A percentile compares a stretch with the other conserved stretches of the same genome.
Evolutionary conservation across 2,113 vertebrate species (phyloP).

Genomic region (Microtus oregoni): DNA sequence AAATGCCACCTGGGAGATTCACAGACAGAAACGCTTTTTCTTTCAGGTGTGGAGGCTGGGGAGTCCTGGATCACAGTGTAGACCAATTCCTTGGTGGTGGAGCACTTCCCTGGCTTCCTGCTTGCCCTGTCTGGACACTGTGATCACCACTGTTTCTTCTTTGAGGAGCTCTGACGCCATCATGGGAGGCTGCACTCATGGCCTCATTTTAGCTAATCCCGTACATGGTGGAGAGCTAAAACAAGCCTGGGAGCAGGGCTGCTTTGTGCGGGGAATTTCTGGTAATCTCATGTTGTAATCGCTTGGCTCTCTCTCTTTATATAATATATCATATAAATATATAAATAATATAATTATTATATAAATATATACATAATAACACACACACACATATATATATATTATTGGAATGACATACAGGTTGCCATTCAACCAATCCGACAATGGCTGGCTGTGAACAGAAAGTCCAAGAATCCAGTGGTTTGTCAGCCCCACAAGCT

Average conservation of each 20-base stretch:
- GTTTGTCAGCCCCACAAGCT: too few relatives aligned
- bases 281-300: background rate
- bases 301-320: background rate
- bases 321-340: too few relatives aligned
- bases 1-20: background rate
- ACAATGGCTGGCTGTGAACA: too few relatives aligned
- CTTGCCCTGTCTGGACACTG: background rate
- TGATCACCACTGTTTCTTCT: background rate
- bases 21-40: background rate
- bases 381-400: too few relatives aligned
- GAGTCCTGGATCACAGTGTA: background rate
- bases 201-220: background rate
- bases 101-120: background rate
- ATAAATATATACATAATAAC: too few relatives aligned
- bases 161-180: background rate
- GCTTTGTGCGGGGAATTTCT: background rate
- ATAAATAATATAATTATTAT: too few relatives aligned
- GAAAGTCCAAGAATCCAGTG: too few relatives aligned
- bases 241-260: background rate
- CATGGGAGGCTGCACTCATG: background rate
- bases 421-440: too few relatives aligned
- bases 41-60: background rate
- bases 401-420: too few relatives aligned
- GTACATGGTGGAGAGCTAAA: background rate
- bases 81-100: background rate